Evolutionary conservation across 2,113 vertebrate genomes (phyloP).

Genomic region (Nematolebias whitei): DNA sequence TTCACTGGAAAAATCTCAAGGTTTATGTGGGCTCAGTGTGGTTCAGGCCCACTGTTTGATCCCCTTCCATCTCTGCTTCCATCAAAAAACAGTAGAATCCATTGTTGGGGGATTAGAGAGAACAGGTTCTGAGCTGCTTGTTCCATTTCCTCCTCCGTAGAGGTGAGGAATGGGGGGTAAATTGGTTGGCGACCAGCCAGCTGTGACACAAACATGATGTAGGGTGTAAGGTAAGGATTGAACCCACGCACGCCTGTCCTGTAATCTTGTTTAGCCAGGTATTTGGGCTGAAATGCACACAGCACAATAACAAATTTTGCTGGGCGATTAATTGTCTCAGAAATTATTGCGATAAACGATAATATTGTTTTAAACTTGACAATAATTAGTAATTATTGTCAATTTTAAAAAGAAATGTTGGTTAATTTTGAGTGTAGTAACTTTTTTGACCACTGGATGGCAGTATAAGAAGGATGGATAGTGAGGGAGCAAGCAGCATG

Average conservation of each 20-base stretch:
- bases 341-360: too few species aligned
- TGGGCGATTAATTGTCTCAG: too few species aligned
- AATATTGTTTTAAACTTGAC: too few species aligned
- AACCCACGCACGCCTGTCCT: constrained; percentile 1
- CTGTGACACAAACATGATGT: constrained; percentile 14
- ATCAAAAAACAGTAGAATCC: constrained; percentile 46
- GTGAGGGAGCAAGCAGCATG: too few species aligned
- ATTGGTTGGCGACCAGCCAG: constrained; percentile 44
- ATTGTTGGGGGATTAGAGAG: constrained; percentile 60
- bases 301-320: too few species aligned
- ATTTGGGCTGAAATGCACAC: constrained; percentile 3
- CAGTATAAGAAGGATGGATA: too few species aligned
- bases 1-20: constrained; percentile 32
- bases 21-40: constrained; percentile 36
- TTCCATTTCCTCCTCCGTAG: constrained; percentile 53
- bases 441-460: too few species aligned
- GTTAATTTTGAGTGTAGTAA: too few species aligned
- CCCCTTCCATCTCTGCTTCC: constrained; percentile 23
- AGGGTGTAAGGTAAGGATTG: constrained; percentile 13
- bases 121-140: constrained; percentile 38
- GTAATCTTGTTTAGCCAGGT: constrained; percentile 39
- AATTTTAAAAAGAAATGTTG: too few species aligned
- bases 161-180: constrained; percentile 48
- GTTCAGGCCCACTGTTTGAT: constrained; percentile 17
- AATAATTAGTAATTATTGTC: too few species aligned